Evolutionary conservation across 2,113 vertebrate genomes (phyloP).

Genomic region (Etheostoma spectabile): DNA sequence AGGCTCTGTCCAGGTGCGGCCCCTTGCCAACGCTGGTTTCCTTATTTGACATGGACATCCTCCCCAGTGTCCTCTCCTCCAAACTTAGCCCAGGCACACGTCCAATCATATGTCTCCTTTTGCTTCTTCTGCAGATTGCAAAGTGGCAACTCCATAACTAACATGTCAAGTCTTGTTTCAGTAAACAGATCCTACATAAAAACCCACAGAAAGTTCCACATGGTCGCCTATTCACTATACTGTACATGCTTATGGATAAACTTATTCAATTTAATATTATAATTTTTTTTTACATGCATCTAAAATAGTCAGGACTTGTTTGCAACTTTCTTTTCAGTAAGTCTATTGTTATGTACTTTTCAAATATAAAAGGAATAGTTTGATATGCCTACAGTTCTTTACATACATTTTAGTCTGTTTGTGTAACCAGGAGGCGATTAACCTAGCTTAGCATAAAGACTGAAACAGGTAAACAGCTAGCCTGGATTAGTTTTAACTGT

Average conservation of each 20-base stretch:
- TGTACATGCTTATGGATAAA: background rate
- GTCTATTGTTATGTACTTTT: background rate
- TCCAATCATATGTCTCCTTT: slow-evolving; percentile 64
- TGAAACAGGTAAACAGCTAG: too few species aligned
- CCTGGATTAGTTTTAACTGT: too few species aligned
- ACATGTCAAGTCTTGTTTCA: slow-evolving; percentile 52
- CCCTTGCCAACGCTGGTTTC: slow-evolving; percentile 28
- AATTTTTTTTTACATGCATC: background rate
- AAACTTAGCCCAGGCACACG: slow-evolving; percentile 64
- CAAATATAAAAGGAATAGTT: background rate
- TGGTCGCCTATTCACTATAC: background rate
- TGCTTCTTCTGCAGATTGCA: slow-evolving; percentile 46
- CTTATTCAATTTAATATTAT: too few species aligned
- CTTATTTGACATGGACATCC: slow-evolving; percentile 32
- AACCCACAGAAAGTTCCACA: slow-evolving; percentile 27
- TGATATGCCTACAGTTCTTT: background rate
- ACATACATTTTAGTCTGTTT: background rate
- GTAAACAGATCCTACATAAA: slow-evolving; percentile 62
- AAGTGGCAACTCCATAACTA: slow-evolving; percentile 59
- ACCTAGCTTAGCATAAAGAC: background rate
- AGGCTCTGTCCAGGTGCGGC: background rate
- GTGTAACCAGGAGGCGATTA: background rate
- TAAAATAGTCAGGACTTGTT: background rate
- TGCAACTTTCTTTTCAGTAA: background rate
- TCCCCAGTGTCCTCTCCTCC: slow-evolving; percentile 54